A percentile compares a stretch with the other conserved stretches of the same genome.
Conservation (phyloP, 30 jellyfish, hydroid and myxozoan genomes). For the Nemopilema nomurai region DNA sequence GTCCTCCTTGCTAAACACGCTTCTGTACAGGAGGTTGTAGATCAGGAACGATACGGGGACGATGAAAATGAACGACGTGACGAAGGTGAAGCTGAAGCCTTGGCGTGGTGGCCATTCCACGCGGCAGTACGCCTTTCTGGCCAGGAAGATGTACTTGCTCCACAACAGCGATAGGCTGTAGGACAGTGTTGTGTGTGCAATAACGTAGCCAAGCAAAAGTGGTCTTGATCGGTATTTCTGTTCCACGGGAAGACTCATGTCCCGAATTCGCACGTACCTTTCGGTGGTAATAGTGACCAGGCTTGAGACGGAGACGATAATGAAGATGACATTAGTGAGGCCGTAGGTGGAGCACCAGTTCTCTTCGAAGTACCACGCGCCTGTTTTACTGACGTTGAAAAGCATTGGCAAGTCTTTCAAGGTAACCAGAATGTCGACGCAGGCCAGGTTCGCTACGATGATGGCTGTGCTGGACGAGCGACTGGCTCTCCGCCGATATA, state of each 20-base stretch:
- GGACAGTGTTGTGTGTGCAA: conserved; percentile 94
- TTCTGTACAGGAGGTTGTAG: conserved; percentile 79
- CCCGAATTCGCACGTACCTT: conserved; percentile 69
- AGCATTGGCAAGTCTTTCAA: conserved; percentile 87
- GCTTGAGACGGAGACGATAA: conserved; percentile 92
- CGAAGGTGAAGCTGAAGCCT: conserved; percentile 87
- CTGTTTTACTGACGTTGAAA: conserved; percentile 65
- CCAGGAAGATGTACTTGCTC: conserved; percentile 91
- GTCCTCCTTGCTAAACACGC: conserved; percentile 32
- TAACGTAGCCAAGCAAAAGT: conserved; percentile 89
- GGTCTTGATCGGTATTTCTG: conserved; percentile 64
- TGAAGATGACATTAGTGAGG: conserved; percentile 86
- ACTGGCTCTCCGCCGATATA: conserved; percentile 68
- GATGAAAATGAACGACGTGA: conserved; percentile 84
- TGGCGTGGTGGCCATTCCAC: conserved; percentile 97
- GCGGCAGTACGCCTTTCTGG: conserved; percentile 93
- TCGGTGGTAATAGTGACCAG: conserved; percentile 92
- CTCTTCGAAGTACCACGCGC: conserved; percentile 88
- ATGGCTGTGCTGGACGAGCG: conserved; percentile 90
- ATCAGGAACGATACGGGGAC: conserved; percentile 87
- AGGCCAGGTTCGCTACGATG: conserved; percentile 92
- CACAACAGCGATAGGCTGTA: conserved; percentile 91
- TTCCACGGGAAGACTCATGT: conserved; percentile 40
- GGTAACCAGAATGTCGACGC: conserved; percentile 93
- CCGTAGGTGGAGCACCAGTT: conserved; percentile 93